phyloP scores from a whole-genome alignment of 2,797 vertebrate species.

The Apogon talboti region DNA sequence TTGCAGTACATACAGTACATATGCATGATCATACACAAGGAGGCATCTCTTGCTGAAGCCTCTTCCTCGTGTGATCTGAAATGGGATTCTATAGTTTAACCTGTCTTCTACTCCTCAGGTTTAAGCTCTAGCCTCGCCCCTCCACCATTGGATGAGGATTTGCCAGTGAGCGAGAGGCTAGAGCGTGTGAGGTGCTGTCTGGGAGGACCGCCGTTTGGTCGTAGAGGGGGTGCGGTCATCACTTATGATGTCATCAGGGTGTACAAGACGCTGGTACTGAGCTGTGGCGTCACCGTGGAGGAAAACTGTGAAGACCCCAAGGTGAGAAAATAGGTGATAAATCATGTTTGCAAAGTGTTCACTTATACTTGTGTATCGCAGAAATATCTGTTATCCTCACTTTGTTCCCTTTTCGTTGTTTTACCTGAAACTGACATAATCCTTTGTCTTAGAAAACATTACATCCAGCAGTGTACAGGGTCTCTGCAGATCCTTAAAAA shows the following conservation, averaged over 20 bases:
- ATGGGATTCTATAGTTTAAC: not conserved
- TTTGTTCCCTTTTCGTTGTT: too few relatives aligned
- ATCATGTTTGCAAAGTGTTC: not conserved
- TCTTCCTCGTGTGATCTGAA: not conserved
- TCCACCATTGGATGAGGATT: constrained; percentile 88
- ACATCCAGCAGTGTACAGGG: not conserved
- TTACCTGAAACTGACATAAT: too few relatives aligned
- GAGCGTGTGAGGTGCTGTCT: constrained; percentile 83
- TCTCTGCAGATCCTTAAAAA: too few relatives aligned
- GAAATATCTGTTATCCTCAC: not conserved
- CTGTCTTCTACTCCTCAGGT: constrained; percentile 69
- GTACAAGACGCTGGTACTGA: constrained; percentile 91
- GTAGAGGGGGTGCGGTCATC: constrained; percentile 70
- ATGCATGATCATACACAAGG: not conserved
- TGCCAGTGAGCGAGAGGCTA: constrained; percentile 88
- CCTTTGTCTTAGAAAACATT: too few relatives aligned
- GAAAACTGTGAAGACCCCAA: constrained; percentile 93
- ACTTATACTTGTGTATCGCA: not conserved
- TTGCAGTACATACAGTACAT: not conserved
- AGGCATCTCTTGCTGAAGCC: not conserved
- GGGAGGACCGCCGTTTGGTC: constrained; percentile 59
- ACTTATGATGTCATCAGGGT: constrained; percentile 90
- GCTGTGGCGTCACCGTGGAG: constrained; percentile 89
- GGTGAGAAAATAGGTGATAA: constrained; percentile 75
- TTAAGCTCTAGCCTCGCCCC: constrained; percentile 92